Evolutionary conservation across 2,797 vertebrate genomes (phyloP).

Genomic region (Platyrinchus mystaceus): DNA sequence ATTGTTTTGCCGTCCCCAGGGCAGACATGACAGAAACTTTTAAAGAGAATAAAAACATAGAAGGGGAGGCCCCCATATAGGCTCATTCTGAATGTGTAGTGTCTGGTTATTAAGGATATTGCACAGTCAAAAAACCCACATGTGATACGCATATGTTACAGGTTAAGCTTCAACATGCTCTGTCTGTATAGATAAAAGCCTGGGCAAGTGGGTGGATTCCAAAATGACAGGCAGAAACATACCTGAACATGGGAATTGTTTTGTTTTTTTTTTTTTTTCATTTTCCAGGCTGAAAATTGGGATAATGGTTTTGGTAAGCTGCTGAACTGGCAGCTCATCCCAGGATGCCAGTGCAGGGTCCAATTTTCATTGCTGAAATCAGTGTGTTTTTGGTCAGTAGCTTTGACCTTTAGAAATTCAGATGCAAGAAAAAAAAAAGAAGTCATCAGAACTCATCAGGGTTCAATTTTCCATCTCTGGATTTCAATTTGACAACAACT

Average conservation of each 20-base stretch:
- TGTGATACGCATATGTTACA: fast-evolving
- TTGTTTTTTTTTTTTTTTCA: not conserved
- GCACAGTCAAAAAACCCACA: not conserved
- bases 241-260: not conserved
- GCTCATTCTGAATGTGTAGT: not conserved
- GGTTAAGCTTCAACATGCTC: not conserved
- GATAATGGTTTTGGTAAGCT: not conserved
- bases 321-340: not conserved
- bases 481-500: not conserved
- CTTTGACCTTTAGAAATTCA: not conserved
- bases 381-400: not conserved
- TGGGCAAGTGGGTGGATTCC: not conserved
- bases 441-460: not conserved
- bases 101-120: not conserved
- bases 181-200: not conserved
- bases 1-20: not conserved
- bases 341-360: not conserved
- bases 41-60: not conserved
- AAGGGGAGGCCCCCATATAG: not conserved
- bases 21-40: not conserved
- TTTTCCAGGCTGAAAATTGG: not conserved
- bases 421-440: not conserved
- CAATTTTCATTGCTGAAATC: not conserved
- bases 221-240: not conserved
- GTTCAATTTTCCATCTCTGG: not conserved